Conservation (phyloP, 1,140 invertebrate genomes). For the fruit fly (Drosophila melanogaster) region DNA sequence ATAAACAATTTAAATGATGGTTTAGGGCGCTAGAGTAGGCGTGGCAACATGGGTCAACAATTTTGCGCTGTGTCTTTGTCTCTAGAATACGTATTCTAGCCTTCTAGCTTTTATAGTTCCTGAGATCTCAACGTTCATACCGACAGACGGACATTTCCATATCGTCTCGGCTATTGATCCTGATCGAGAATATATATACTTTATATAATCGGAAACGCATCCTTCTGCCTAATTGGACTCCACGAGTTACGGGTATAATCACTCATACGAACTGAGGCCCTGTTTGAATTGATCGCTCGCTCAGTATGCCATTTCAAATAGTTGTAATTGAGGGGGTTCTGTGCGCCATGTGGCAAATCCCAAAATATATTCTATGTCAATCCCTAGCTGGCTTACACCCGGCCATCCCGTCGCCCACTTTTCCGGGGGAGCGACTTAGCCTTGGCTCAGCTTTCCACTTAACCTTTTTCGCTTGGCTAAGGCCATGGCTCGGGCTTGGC, state of each 20-base stretch:
- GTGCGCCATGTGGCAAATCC: conserved; percentile 59
- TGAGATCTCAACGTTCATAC: no score
- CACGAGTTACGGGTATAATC: conserved; percentile 18
- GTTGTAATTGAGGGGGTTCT: conserved; percentile 71
- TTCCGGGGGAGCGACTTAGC: conserved; percentile 33
- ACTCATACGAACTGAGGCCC: conserved; percentile 55
- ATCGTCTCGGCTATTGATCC: no score
- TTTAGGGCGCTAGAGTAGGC: no score
- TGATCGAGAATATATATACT: no score
- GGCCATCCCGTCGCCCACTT: not conserved
- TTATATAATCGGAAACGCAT: no score
- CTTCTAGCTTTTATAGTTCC: no score
- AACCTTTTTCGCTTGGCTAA: conserved; percentile 71
- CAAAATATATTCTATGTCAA: conserved; percentile 69
- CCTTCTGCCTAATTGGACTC: no score
- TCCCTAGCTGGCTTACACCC: conserved; percentile 21
- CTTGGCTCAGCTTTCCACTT: conserved; percentile 73
- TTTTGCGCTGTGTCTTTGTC: no score
- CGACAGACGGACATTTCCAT: no score
- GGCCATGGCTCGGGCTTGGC: conserved; percentile 61
- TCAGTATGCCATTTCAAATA: conserved; percentile 66
- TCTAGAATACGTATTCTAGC: no score
- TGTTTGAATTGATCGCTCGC: not conserved
- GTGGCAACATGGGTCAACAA: no score
- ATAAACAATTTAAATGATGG: no score